Conservation (phyloP, 2,888 invertebrate genomes). For the Caenorhabditis angaria region DNA sequence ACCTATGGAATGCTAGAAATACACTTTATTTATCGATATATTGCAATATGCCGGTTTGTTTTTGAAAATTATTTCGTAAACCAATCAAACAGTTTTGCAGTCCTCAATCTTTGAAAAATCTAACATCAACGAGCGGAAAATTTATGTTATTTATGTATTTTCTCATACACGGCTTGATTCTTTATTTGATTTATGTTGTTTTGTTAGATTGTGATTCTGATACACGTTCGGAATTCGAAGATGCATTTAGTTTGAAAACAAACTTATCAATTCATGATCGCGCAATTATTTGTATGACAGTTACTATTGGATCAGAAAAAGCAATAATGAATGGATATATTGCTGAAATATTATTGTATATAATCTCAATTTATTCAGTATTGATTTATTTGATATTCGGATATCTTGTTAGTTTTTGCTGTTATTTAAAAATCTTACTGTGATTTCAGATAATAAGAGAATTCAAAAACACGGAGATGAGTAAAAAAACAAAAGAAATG, state of each 20-base stretch:
- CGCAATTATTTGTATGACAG: slow-evolving; percentile 1
- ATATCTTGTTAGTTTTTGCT: not conserved
- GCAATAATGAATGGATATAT: not conserved
- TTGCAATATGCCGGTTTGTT: slow-evolving; percentile 6
- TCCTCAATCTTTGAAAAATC: not conserved
- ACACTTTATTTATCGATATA: slow-evolving; percentile 6
- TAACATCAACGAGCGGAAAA: not conserved
- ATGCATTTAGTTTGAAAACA: not conserved
- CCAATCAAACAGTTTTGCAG: not conserved
- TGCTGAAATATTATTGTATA: not conserved
- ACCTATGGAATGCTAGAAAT: slow-evolving; percentile 9
- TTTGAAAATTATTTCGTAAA: not conserved
- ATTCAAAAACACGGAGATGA: not conserved
- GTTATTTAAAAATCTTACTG: too few relatives aligned
- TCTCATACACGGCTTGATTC: not conserved
- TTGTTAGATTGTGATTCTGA: slow-evolving; percentile 2
- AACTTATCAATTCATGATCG: not conserved
- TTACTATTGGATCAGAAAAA: not conserved
- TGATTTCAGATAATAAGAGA: not conserved
- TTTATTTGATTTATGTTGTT: slow-evolving; percentile 6
- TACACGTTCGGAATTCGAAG: not conserved
- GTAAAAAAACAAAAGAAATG: not conserved
- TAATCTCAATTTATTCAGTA: not conserved
- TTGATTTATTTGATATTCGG: not conserved
- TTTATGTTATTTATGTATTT: not conserved